Percentiles rank a stretch among this genome's conserved stretches.
Evolutionary conservation across 1,140 invertebrate species (phyloP).

Genomic region (Lutraria rhynchaena): DNA sequence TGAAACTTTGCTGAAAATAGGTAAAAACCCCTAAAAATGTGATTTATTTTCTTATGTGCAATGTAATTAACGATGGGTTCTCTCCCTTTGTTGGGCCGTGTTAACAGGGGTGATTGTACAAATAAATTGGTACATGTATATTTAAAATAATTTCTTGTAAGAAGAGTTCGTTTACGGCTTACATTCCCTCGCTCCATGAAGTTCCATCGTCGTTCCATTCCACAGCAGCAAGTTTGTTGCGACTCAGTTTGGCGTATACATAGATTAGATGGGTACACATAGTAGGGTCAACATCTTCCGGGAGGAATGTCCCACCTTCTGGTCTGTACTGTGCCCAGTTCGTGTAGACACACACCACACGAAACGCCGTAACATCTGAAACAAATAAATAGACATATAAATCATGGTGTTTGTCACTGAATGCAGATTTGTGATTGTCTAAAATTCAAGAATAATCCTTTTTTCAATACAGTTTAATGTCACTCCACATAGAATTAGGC

Average conservation of each 20-base stretch:
- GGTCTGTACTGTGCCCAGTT: constrained; percentile 65
- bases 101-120: no score
- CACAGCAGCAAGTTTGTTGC: constrained; percentile 33
- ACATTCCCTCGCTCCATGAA: constrained; percentile 48
- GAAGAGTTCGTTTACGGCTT: no score
- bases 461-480: no score
- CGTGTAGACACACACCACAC: constrained; percentile 58
- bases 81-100: no score
- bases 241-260: constrained; percentile 88
- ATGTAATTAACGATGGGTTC: no score
- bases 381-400: background rate
- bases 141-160: no score
- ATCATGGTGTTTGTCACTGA: background rate
- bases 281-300: constrained; percentile 92
- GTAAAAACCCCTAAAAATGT: no score
- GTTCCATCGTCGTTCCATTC: constrained; percentile 61
- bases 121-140: no score
- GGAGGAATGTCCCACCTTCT: constrained; percentile 74
- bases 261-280: constrained; percentile 97
- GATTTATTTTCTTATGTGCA: no score
- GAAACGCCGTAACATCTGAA: constrained; percentile 11
- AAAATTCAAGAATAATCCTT: no score
- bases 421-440: background rate
- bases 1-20: no score
- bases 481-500: no score